Conservation (phyloP, 2,797 vertebrate species). For the Apodemus agrarius region DNA sequence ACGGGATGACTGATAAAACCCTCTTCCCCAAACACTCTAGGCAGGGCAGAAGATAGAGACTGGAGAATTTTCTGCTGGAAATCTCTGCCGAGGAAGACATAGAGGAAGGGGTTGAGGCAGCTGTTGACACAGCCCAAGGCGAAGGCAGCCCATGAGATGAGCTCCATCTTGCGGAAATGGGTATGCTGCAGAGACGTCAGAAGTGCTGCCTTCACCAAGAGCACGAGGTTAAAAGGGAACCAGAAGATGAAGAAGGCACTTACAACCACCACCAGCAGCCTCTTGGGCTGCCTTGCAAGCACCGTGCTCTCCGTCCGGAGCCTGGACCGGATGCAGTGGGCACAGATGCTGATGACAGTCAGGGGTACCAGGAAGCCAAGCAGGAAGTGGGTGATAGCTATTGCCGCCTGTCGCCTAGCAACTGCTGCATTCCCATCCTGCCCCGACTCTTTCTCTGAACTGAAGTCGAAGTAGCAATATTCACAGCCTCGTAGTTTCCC, state of each 20-base stretch:
- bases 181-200: rapidly evolving
- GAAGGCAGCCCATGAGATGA: not conserved
- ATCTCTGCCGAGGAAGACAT: not conserved
- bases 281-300: rapidly evolving
- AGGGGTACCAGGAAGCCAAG: constrained; percentile 30
- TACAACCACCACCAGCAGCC: not conserved
- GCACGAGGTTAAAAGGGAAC: not conserved
- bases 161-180: not conserved
- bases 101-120: constrained; percentile 52
- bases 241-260: not conserved
- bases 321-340: not conserved
- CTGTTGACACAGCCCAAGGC: constrained; percentile 2
- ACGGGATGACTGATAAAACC: not conserved
- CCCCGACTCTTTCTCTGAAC: rapidly evolving
- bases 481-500: rapidly evolving
- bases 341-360: not conserved
- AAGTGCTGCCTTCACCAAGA: not conserved
- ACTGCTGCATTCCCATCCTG: rapidly evolving
- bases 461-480: not conserved
- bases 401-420: rapidly evolving
- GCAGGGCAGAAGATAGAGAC: not conserved
- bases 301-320: not conserved
- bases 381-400: not conserved
- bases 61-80: not conserved
- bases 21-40: not conserved